Evolutionary conservation across 1,140 invertebrate genomes (phyloP).

Genomic region (Leptinotarsa lineolata): DNA sequence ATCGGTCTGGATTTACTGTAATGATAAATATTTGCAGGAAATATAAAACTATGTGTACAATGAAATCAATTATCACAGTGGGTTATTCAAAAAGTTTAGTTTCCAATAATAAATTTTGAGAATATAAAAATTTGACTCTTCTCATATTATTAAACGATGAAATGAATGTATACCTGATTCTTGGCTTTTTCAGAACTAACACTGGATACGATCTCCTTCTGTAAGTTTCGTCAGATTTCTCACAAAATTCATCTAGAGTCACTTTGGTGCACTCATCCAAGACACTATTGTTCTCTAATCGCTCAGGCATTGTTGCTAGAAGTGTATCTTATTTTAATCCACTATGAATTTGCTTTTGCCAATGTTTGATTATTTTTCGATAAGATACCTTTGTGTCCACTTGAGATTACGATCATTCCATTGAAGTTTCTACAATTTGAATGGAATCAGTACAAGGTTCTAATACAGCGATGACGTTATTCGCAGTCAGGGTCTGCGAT

Average conservation of each 20-base stretch:
- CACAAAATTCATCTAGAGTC: constrained; percentile 38
- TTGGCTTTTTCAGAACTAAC: constrained; percentile 33
- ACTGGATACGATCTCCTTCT: constrained; percentile 26
- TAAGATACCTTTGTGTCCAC: neutral
- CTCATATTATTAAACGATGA: no score
- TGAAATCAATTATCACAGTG: no score
- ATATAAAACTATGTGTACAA: no score
- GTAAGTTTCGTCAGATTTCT: constrained; percentile 21
- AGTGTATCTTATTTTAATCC: neutral
- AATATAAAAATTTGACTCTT: neutral
- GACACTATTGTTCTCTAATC: constrained; percentile 28
- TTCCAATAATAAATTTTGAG: no score
- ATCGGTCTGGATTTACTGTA: constrained; percentile 31
- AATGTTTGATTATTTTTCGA: constrained; percentile 1
- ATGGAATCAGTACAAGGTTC: neutral
- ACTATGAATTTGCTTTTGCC: neutral
- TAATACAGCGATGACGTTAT: neutral
- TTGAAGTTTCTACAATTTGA: neutral
- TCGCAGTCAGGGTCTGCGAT: neutral
- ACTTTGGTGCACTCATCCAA: constrained; percentile 35
- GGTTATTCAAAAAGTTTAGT: no score
- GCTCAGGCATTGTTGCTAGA: neutral
- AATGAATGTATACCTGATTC: constrained; percentile 28
- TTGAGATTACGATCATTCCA: neutral
- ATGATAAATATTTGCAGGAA: neutral